Base-by-base conservation (phyloP, 1,140 invertebrate species). In the fruit fly (Drosophila melanogaster) region DNA sequence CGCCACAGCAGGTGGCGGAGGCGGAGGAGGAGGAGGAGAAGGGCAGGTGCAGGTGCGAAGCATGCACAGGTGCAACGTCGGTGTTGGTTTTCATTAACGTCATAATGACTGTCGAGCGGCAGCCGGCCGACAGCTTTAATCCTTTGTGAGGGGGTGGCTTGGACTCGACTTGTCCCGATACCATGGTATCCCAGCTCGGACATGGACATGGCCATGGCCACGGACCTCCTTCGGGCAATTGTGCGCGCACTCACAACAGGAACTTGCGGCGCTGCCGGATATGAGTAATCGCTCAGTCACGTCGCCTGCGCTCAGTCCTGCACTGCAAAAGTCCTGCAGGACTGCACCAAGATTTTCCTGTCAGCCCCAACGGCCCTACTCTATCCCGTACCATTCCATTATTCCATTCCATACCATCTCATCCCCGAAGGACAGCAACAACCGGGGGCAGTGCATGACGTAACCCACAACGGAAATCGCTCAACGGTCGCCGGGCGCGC, bases 71-170 rank as follows among this genome's bases (percentile, higher is more conserved):
- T 87, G 83, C 79, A 64, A 62, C 61, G 61, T 60, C 61, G 79
- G 84, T 89, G 79, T 89, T 89, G 80, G 77, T 83, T 89, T 89
- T 84, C 84, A 89, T 84, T 89, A 89, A 90, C 79, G 73, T 89
- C 80, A 89, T 89, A 89, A 89, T 89, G 84, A 87, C 70, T 67
- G 77, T 69, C 56, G 64, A 73, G 69, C 35, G 70, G 24, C 43
- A 38, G 70, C 37, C 38, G 50, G 49, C 56, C 60, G 78, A 58
- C 79, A 65, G 80, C 61, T 72, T 89, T 89, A 89, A 89, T 89
- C 85, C 84, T 80, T 65, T 46, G 49, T 37, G 69, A 37, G 47
- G 50, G 54, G 57, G 30, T 40, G 75, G 38, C 10, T 14, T 10
- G 35, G 30, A 26, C 58, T 50, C 7, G 19, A n/a, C n/a, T 14